Percentiles rank a stretch among this genome's conserved stretches.
These are phyloP conservation scores for Agriotes lineatus DNA, from an alignment of 2,888 invertebrate genomes.

Conservation along the genomic window DNA sequence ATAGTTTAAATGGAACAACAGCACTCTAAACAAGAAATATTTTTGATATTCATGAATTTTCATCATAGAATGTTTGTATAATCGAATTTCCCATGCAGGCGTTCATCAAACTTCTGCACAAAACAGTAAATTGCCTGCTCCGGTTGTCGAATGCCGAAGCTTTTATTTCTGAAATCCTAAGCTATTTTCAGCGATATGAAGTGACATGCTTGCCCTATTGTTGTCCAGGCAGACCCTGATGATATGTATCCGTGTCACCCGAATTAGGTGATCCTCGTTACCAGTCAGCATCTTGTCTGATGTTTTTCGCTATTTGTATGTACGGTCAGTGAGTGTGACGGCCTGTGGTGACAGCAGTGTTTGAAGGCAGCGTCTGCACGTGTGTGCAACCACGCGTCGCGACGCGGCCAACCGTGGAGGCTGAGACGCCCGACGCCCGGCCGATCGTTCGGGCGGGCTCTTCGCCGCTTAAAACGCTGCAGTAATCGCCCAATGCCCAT, in stretches of 20 bases:
- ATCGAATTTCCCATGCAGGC: too few relatives aligned
- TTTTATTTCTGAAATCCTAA: too few relatives aligned
- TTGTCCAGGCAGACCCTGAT: background rate
- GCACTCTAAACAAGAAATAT: too few relatives aligned
- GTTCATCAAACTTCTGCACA: too few relatives aligned
- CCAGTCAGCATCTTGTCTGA: slow-evolving; percentile 27
- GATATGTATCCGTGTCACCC: slow-evolving; percentile 14
- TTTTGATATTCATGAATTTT: too few relatives aligned
- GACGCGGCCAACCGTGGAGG: slow-evolving; percentile 43
- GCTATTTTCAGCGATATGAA: background rate
- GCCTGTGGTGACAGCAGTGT: slow-evolving; percentile 52
- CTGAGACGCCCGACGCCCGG: slow-evolving; percentile 37
- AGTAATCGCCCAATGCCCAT: background rate
- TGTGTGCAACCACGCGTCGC: slow-evolving; percentile 48
- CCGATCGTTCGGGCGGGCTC: slow-evolving; percentile 29
- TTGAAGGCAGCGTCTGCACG: slow-evolving; percentile 49
- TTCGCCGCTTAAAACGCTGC: slow-evolving; percentile 11
- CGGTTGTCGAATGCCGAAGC: too few relatives aligned
- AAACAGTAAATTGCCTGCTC: too few relatives aligned
- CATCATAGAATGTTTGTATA: too few relatives aligned
- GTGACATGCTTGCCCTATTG: background rate
- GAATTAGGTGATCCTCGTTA: slow-evolving; percentile 24
- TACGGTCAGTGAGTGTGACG: slow-evolving; percentile 54
- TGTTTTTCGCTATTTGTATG: slow-evolving; percentile 46
- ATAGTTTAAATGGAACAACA: too few relatives aligned